These are phyloP conservation scores for Pseudomyrmex dendroicus DNA, from an alignment of 1,140 invertebrate species.

Conservation along the genomic window DNA sequence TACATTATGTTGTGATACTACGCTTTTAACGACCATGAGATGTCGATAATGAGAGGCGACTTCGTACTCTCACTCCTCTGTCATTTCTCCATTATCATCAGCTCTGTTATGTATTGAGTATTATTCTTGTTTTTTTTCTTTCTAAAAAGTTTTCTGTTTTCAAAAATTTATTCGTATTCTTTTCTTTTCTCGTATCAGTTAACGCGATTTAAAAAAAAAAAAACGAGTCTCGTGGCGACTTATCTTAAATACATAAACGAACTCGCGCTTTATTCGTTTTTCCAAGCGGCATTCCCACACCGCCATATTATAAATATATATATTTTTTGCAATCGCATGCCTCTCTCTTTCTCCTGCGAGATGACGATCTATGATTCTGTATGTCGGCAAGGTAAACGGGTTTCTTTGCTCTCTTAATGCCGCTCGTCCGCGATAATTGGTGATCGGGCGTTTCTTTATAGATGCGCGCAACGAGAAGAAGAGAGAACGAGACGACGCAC, in stretches of 20 bases:
- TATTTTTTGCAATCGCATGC: slow-evolving; percentile 35
- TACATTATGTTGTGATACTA: slow-evolving; percentile 75
- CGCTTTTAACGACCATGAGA: slow-evolving; percentile 73
- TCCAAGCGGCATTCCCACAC: not conserved
- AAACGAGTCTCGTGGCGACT: slow-evolving; percentile 1
- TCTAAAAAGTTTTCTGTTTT: not conserved
- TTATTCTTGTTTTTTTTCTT: not conserved
- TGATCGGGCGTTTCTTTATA: slow-evolving; percentile 59
- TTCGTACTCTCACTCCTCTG: slow-evolving; percentile 16
- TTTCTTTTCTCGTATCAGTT: not conserved
- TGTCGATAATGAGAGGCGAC: slow-evolving; percentile 72
- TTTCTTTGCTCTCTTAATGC: slow-evolving; percentile 70
- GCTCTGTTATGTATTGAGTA: not conserved
- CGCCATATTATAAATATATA: not conserved
- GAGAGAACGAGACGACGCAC: slow-evolving; percentile 40
- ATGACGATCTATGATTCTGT: slow-evolving; percentile 52
- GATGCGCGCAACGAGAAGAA: slow-evolving; percentile 5
- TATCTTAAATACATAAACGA: not conserved
- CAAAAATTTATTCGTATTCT: not conserved
- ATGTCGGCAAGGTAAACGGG: slow-evolving; percentile 74
- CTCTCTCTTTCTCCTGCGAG: slow-evolving; percentile 2
- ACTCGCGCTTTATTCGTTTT: not conserved
- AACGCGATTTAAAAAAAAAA: not conserved
- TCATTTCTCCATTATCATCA: slow-evolving; percentile 35
- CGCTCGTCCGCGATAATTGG: slow-evolving; percentile 68